Base-by-base conservation (phyloP, 2,888 invertebrate species). In the Tuberolachnus salignus region DNA sequence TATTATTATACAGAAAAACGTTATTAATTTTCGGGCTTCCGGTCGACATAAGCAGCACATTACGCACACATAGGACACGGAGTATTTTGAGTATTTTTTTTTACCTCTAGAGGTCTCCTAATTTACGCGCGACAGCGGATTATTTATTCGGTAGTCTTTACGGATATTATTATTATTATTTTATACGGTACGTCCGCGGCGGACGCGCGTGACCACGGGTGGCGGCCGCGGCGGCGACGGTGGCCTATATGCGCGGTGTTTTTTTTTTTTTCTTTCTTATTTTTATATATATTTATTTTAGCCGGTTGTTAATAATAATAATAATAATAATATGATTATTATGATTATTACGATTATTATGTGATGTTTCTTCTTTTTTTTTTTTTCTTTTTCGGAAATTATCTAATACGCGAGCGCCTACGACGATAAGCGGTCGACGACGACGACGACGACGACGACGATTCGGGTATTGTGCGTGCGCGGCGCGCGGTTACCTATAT, bases 141-240 rank as follows among this genome's bases (percentile, higher is more conserved):
- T 67, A 67, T 78, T 78, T 78, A 78, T 67, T 67, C 78, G 78
- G 78, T 78, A 78, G 78, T 69, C 21, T 14, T 3, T n/a, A n/a
- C n/a, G n/a, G n/a, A n/a, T n/a, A n/a, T n/a, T n/a, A n/a, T n/a
- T n/a, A n/a, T n/a, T n/a, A n/a, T n/a, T n/a, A n/a, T n/a, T n/a
- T n/a, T n/a, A n/a, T n/a, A n/a, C 44, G 3, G 11, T 1, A 13
- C 46, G 13, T 10, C n/a, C 46, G 46, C 21, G 21, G 1, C 1
- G 10, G 8, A 53, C 53, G n/a, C 3, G 19, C 34, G 72, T 49
- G 59, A 67, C 67, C 78, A 67, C 73, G 63, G 73, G 73, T 73
- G 73, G 73, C 49, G 19, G 49, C 34, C 34, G 34, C 34, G n/a
- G n/a, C n/a, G 19, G 72, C 61, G 49, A 42, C 64, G 44, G 19